Percentiles rank a stretch among this genome's conserved stretches.
phyloP scores from a whole-genome alignment of 2,888 invertebrate species.

The Rotaria sp. region DNA sequence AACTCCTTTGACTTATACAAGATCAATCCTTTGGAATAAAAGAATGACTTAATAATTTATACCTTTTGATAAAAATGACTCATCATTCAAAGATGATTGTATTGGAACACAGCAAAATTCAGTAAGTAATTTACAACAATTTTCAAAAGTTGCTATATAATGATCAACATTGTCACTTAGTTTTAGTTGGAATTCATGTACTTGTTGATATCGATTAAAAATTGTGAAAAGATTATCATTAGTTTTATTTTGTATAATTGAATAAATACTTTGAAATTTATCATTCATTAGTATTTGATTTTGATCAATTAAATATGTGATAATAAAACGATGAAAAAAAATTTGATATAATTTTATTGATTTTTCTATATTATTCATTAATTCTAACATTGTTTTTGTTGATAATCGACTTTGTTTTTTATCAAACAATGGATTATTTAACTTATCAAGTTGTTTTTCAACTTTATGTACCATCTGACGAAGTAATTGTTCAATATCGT shows the following conservation, averaged over 20 bases:
- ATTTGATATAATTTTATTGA: background rate
- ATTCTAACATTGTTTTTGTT: background rate
- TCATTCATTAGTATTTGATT: background rate
- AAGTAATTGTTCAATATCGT: background rate
- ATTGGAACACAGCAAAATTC: background rate
- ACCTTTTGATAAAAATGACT: background rate
- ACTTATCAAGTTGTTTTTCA: background rate
- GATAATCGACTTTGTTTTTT: background rate
- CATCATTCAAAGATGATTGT: background rate
- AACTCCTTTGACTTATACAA: no score
- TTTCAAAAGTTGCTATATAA: background rate
- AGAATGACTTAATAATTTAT: background rate
- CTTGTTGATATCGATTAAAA: background rate
- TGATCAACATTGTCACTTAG: background rate
- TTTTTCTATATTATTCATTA: background rate
- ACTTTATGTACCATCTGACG: background rate
- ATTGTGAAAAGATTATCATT: background rate
- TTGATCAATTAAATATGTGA: background rate
- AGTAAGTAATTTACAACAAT: slow-evolving; percentile 4
- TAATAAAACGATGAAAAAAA: slow-evolving; percentile 20
- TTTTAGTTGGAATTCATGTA: background rate
- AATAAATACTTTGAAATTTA: background rate
- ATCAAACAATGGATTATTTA: background rate
- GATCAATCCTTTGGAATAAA: background rate
- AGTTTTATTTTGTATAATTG: background rate